Evolutionary conservation across 2,797 vertebrate genomes (phyloP), one percentile per base, ranked within the genome.

Genomic region (Neosilurus mollespiculum): DNA sequence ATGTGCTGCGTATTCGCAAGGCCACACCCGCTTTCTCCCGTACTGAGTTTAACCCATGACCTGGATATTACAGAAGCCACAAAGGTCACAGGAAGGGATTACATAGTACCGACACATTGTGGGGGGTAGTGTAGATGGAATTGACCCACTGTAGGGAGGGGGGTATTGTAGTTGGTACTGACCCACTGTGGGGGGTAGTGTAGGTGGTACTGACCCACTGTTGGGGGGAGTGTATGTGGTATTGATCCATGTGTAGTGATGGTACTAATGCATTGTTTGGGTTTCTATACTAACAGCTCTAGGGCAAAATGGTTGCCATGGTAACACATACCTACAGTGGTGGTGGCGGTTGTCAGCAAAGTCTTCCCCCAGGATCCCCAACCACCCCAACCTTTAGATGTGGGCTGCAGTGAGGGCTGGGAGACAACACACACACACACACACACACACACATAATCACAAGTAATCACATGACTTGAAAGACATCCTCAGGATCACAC

Each of bases 331-430:
- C 98, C 97, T 88, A 99, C 94, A 83, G 96, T 94, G 88, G 97
- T 97, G 85, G 95, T 96, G 84, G 98, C 97, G 4, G 95, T 96
- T n/a, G 94, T 98, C 82, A 99, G 91, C 10, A 98, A 93, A 87
- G 97, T 97, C 89, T 97, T 99, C 62, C 98, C 97, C 98, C 98
- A 99, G 51, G 95, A 95, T 43, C 98, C 95, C 98, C 97, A 99
- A 51, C 95, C 94, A 88, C 92, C 93, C 98, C 98, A 99, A 30
- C 90, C 87, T 87, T 95, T 96, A 71, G 85, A 58, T 67, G 66
- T 81, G 71, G 80, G 26, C 37, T 86, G 58, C 26, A 84, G 82
- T 53, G 66, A 79, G 22, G 56, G 16, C 86, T 88, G 30, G 67
- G 20, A 64, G 70, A 0, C 62, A 83, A 75, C 8, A 86, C n/a